Conservation (phyloP, 2,797 vertebrate species). For the Steatocranus sp. region DNA sequence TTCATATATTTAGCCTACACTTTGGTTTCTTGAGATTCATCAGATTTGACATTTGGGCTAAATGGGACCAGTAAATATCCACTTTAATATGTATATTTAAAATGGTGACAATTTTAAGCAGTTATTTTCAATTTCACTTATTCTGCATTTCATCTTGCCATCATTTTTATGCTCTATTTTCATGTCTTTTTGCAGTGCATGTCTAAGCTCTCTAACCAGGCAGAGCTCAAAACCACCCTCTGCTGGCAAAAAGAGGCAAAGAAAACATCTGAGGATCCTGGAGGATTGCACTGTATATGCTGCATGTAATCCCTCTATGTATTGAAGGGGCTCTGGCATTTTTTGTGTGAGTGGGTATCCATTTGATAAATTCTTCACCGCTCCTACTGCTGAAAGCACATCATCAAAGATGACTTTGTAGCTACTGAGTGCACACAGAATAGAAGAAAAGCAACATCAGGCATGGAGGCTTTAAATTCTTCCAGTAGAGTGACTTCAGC, state of each 20-base stretch:
- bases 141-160: not conserved
- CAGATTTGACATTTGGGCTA: not conserved
- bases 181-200: constrained; percentile 28
- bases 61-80: not conserved
- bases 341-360: not conserved
- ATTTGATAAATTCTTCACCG: constrained; percentile 6
- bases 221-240: constrained; percentile 52
- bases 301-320: constrained; percentile 3
- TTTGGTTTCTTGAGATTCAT: not conserved
- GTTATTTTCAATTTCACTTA: not conserved
- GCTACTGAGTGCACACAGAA: not conserved
- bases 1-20: not conserved
- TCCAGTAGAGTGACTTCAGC: not conserved
- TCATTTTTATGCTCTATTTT: not conserved
- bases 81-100: not conserved
- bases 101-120: not conserved
- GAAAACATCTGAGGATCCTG: not conserved
- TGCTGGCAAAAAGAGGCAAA: constrained; percentile 34
- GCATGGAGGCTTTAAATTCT: constrained; percentile 57
- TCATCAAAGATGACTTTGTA: constrained; percentile 46
- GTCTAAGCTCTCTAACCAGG: not conserved
- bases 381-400: not conserved
- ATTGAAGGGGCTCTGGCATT: not conserved
- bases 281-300: constrained; percentile 2
- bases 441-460: constrained; percentile 20